phyloP scores from a whole-genome alignment of 2,113 vertebrate species.

The Terrapene triunguis region DNA sequence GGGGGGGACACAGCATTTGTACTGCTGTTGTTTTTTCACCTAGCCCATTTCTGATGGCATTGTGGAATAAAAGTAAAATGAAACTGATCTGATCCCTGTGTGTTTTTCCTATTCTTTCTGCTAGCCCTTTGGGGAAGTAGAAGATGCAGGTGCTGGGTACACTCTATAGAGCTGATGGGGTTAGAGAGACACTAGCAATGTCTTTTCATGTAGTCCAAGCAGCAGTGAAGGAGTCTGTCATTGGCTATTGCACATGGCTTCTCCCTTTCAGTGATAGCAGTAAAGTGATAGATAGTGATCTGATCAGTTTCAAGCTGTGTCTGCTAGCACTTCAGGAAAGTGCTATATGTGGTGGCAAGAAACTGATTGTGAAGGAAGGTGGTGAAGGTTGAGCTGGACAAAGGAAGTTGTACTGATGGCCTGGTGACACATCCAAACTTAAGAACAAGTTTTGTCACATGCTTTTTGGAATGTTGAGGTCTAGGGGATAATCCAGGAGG shows the following conservation, averaged over 20 bases:
- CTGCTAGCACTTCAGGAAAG: background rate
- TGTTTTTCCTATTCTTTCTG: background rate
- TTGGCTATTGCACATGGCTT: background rate
- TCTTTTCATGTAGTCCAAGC: background rate
- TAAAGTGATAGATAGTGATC: background rate
- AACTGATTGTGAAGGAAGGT: background rate
- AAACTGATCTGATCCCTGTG: background rate
- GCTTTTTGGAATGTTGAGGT: background rate
- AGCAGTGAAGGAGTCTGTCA: background rate
- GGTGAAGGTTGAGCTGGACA: background rate
- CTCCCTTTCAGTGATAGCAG: background rate
- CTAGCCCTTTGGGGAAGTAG: background rate
- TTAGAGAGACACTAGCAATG: background rate
- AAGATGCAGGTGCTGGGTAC: background rate
- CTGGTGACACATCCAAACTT: accelerated
- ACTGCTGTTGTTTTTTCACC: background rate
- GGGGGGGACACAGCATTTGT: background rate
- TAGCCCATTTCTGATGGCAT: background rate
- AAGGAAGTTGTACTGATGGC: too few relatives aligned
- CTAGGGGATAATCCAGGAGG: background rate
- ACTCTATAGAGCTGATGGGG: background rate
- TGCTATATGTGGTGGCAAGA: background rate
- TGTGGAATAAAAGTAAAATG: background rate
- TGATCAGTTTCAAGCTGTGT: background rate
- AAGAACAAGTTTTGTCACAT: background rate